phyloP scores from a whole-genome alignment of 2,113 vertebrate genomes.

The Scalopus aquaticus region DNA sequence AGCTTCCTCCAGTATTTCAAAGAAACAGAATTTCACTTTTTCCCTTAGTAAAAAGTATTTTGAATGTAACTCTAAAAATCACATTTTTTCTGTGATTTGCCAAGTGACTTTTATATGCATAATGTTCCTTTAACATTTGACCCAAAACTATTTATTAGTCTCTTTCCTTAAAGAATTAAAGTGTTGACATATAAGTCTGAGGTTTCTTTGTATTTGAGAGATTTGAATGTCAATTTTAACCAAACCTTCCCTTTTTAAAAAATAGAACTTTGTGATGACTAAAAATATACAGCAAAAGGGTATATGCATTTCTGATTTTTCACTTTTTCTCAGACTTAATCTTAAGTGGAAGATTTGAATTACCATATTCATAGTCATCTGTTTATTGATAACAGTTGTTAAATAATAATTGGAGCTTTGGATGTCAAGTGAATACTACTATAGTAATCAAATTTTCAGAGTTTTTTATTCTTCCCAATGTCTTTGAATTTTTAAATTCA shows the following conservation, averaged over 20 bases:
- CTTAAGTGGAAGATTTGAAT: conserved; percentile 36
- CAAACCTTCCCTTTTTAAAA: conserved; percentile 14
- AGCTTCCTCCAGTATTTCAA: conserved; percentile 9
- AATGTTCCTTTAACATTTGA: conserved; percentile 47
- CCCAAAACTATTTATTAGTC: background rate
- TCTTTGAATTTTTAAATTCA: conserved; percentile 52
- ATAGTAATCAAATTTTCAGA: conserved; percentile 2
- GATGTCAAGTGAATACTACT: background rate
- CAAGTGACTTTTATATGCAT: background rate
- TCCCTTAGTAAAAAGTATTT: background rate
- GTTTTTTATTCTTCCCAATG: conserved; percentile 30
- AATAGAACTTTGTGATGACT: background rate
- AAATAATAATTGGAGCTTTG: background rate
- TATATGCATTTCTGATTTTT: conserved; percentile 6
- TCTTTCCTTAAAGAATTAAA: conserved; percentile 3
- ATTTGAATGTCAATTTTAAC: background rate
- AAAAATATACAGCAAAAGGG: too few relatives aligned
- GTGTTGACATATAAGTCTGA: background rate
- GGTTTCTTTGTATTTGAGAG: background rate
- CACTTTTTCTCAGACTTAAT: conserved; percentile 13
- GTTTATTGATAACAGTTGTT: background rate
- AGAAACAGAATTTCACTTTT: conserved; percentile 44
- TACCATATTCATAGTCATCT: conserved; percentile 25
- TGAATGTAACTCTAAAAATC: conserved; percentile 6
- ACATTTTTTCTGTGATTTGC: conserved; percentile 32